Conservation (phyloP, 23 tunicate genomes). For the Ciona savignyi region DNA sequence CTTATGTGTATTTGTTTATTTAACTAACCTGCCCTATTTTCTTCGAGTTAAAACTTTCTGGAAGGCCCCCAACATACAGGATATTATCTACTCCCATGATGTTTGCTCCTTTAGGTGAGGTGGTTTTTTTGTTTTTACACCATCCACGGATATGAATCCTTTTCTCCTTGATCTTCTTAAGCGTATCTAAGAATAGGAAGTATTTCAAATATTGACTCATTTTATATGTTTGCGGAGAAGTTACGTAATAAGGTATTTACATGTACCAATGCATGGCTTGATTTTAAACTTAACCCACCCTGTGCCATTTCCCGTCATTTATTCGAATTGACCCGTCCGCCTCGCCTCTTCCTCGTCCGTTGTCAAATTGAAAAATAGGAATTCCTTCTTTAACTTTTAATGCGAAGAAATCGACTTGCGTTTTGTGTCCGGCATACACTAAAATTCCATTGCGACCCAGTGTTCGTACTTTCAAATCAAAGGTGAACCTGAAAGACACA, state of each 20-base stretch:
- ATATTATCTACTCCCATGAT: constrained; percentile 33
- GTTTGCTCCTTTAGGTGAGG: constrained; percentile 48
- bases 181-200: constrained; percentile 21
- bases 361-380: constrained; percentile 77
- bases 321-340: constrained; percentile 16
- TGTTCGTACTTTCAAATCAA: constrained; percentile 60
- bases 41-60: constrained; percentile 17
- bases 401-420: constrained; percentile 54
- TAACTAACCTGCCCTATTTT: constrained; percentile 37
- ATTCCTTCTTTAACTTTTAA: constrained; percentile 73
- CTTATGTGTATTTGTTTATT: too few species aligned
- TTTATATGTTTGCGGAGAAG: too few species aligned
- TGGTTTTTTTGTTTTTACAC: constrained; percentile 8
- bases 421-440: constrained; percentile 39
- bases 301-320: constrained; percentile 88
- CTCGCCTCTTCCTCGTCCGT: constrained; percentile 59
- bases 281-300: constrained; percentile 22
- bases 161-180: constrained; percentile 33
- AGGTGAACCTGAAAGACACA: constrained; percentile 56
- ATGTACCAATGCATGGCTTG: too few species aligned
- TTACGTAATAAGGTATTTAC: neutral
- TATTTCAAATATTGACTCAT: too few species aligned
- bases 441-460: constrained; percentile 40
- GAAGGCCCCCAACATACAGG: constrained; percentile 79
- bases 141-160: constrained; percentile 62